Evolutionary conservation across 2,113 vertebrate genomes (phyloP), one percentile per base, ranked within the genome.

Genomic region (Etia nguti): DNA sequence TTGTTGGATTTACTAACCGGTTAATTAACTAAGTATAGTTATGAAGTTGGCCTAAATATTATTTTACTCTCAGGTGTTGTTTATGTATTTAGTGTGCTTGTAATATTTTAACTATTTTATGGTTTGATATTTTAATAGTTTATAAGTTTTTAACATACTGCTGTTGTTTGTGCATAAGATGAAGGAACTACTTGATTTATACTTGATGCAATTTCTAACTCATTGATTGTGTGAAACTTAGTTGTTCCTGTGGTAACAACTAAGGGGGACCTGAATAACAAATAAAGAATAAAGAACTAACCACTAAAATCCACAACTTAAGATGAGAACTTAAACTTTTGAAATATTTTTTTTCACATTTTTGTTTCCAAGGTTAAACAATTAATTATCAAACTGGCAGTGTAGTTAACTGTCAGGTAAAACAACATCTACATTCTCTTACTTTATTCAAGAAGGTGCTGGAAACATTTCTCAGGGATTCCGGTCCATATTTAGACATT

Each of bases 341-440:
- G 6, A 24, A 22, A 68, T 13, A 24, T 41, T 24, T 70, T 70
- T 70, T 70, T 43, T 43, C n/a, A 41, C 36, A 41, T 24, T 70
- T 70, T 43, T 70, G 16, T 70, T 43, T 70, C n/a, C 38, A 70
- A 43, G 38, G 65, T 22, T 70, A 43, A 70, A 70, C 62, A 70
- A 10, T 10, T 43, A 70, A 70, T 70, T 41, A 70, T 4, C 38
- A 43, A 70, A 70, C 65, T 70, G n/a, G 12, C n/a, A 70, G 36
- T 68, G 36, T 41, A 0, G 4, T 13, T 70, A 16, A 70, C 12
- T 43, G 38, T 10, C 38, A 70, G 8, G 8, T 43, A 43, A 24
- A 24, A 38, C 36, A 41, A 8, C 5, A 70, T 70, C n/a, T 70
- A 24, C 62, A 8, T 22, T 41, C 62, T 16, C 68, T 26, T 26